Base-by-base conservation (phyloP, 2,113 vertebrate genomes). In the Chaetops frenatus region DNA sequence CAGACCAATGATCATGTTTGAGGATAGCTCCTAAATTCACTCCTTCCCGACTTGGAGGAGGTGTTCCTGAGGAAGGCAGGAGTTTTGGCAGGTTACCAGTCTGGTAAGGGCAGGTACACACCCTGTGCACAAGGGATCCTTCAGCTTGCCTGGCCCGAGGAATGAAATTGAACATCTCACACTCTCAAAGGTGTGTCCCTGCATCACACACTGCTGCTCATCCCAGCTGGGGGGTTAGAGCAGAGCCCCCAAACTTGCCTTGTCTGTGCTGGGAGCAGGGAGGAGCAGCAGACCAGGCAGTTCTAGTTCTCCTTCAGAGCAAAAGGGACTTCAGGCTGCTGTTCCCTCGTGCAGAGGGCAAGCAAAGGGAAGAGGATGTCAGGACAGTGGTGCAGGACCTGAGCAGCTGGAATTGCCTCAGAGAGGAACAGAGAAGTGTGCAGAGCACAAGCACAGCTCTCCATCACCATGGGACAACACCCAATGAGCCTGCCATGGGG, bases 11-110 rank as follows among this genome's bases (percentile, higher is more conserved):
- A 64, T 86, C n/a, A 1, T 48, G n/a, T 92, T 86, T 70, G 85
- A 81, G 60, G 58, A 65, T 76, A 48, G 90, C 65, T 96, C 82
- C 60, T 78, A 50, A 91, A 81, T 77, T 88, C 73, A n/a, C 35
- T 88, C 45, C 14, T 94, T 91, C 40, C 31, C 0, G 0, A 11
- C 61, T 77, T 70, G 42, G 22, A 60, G 60, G 53, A 91, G 50
- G 16, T 45, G 33, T 66, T 85, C 50, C 58, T 74, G 57, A 62
- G 73, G 27, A 81, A 67, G n/a, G 40, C 2, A 0, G 56, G 58
- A 72, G 51, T 42, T 78, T 35, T 19, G 47, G 51, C 28, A 53
- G 21, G 18, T 19, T 25, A 38, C 27, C 33, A 18, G 19, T 25
- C 36, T 53, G 61, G 20, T 0, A 0, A 48, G n/a, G 54, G 33